Conservation (phyloP, 2,888 invertebrate genomes). For the Cephus pulcher region DNA sequence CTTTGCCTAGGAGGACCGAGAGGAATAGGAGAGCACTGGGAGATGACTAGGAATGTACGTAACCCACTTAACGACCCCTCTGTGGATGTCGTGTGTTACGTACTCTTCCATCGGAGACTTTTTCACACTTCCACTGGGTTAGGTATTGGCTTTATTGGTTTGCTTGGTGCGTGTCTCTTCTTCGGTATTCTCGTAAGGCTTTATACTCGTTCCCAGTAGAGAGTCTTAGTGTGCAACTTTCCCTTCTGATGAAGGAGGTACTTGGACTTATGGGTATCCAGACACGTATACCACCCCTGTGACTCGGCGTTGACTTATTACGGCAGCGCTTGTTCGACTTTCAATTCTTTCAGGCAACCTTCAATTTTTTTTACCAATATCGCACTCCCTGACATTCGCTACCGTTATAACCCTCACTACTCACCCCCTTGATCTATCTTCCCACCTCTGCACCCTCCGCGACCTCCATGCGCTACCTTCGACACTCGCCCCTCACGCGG, state of each 20-base stretch:
- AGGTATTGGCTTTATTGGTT: background rate
- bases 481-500: background rate
- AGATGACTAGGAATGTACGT: background rate
- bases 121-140: background rate
- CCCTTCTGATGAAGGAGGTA: background rate
- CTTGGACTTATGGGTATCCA: too few relatives aligned
- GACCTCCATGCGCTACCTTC: conserved; percentile 10
- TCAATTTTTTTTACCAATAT: conserved; percentile 36
- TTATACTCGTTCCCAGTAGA: rapidly evolving
- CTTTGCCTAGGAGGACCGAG: background rate
- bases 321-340: conserved; percentile 26
- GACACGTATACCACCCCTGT: too few relatives aligned
- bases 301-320: too few relatives aligned
- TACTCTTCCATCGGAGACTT: background rate
- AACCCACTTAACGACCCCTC: background rate
- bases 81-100: too few relatives aligned
- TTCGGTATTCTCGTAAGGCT: background rate
- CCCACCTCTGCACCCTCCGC: conserved; percentile 18
- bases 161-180: background rate
- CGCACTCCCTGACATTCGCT: background rate
- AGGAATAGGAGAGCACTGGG: background rate
- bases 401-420: background rate
- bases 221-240: background rate
- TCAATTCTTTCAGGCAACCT: conserved; percentile 56
- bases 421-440: conserved; percentile 12